phyloP scores from a whole-genome alignment of 2,797 vertebrate genomes.

The Danio aesculapii region DNA sequence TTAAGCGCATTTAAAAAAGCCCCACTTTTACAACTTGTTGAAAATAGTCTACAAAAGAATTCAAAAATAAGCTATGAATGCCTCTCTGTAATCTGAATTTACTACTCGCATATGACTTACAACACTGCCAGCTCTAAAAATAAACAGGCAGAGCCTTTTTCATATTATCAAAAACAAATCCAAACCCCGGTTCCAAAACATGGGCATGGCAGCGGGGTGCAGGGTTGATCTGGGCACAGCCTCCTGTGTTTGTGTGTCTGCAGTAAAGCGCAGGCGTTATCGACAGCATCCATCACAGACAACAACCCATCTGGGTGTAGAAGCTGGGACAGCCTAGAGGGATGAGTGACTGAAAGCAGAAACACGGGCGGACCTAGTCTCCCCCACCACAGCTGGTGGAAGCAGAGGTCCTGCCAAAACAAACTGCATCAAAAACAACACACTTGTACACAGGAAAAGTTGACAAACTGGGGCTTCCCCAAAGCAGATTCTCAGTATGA shows the following conservation, averaged over 20 bases:
- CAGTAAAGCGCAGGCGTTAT: slow-evolving; percentile 40
- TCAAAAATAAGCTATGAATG: slow-evolving; percentile 49
- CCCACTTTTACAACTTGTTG: slow-evolving; percentile 65
- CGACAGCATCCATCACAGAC: slow-evolving; percentile 45
- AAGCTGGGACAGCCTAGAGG: slow-evolving; percentile 10
- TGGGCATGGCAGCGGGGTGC: slow-evolving; percentile 58
- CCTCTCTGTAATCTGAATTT: slow-evolving; percentile 47
- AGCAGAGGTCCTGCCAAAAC: slow-evolving; percentile 35
- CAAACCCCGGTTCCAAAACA: slow-evolving; percentile 58
- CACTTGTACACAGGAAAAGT: slow-evolving; percentile 17
- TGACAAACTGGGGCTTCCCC: slow-evolving; percentile 10
- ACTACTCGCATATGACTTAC: slow-evolving; percentile 26
- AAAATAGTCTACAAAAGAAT: slow-evolving; percentile 64
- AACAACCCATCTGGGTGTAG: slow-evolving; percentile 40
- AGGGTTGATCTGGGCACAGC: slow-evolving; percentile 19
- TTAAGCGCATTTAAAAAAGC: slow-evolving; percentile 62
- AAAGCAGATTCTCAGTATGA: not conserved
- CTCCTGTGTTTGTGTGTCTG: slow-evolving; percentile 21
- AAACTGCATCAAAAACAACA: slow-evolving; percentile 39
- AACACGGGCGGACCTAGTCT: slow-evolving; percentile 28
- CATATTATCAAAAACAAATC: slow-evolving; percentile 56
- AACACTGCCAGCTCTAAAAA: slow-evolving; percentile 70
- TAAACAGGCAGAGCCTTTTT: slow-evolving; percentile 65
- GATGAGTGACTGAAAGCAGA: slow-evolving; percentile 37
- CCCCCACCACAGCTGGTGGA: slow-evolving; percentile 39